phyloP scores from a whole-genome alignment of 2,888 invertebrate species.

The Keiferia lycopersicella region DNA sequence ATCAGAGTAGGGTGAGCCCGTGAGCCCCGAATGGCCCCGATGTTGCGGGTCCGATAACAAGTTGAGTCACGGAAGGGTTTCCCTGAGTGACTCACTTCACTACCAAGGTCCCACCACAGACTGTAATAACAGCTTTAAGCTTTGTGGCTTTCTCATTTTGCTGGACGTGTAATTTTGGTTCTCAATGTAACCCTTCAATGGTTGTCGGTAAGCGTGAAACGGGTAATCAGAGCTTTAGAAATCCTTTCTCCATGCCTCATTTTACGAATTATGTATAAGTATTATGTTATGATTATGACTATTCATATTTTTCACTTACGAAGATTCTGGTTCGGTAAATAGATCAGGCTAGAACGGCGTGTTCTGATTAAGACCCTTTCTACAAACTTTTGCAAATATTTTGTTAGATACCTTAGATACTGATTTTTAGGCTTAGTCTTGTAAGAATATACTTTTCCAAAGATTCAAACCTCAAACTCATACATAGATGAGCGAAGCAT shows the following conservation, averaged over 20 bases:
- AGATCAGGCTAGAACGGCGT: no score
- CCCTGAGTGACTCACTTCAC: slow-evolving; percentile 68
- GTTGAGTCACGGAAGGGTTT: slow-evolving; percentile 79
- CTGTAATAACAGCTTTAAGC: slow-evolving; percentile 17
- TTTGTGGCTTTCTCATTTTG: slow-evolving; percentile 22
- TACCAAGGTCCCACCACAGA: slow-evolving; percentile 30
- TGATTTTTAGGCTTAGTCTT: no score
- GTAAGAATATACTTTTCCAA: not conserved
- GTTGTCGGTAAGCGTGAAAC: not conserved
- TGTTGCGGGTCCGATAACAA: slow-evolving; percentile 63
- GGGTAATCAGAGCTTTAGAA: not conserved
- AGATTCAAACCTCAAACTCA: not conserved
- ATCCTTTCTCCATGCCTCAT: not conserved
- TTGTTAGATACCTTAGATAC: no score
- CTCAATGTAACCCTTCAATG: not conserved
- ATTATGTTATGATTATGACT: no score
- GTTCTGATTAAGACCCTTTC: no score
- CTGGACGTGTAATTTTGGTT: slow-evolving; percentile 15
- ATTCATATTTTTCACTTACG: no score
- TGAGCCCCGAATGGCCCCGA: slow-evolving; percentile 33
- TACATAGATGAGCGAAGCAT: not conserved
- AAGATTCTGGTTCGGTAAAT: no score
- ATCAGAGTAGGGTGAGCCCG: slow-evolving; percentile 60
- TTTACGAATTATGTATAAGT: not conserved
- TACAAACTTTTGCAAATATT: no score